Conservation (phyloP, 2,888 invertebrate species). For the Acheta domesticus region DNA sequence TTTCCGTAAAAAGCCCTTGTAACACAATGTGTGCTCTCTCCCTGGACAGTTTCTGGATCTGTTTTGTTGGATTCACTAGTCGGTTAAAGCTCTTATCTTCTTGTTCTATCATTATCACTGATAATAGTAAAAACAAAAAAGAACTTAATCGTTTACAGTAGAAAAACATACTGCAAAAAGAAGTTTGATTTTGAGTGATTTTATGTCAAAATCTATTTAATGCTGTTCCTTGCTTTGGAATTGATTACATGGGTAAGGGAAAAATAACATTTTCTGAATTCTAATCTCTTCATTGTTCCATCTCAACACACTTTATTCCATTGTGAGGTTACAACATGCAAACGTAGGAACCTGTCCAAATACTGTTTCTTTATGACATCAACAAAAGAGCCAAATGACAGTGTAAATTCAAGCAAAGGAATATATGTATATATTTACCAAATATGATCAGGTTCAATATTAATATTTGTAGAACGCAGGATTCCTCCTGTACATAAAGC, state of each 20-base stretch:
- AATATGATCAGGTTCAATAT: background rate
- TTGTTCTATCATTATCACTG: too few species aligned
- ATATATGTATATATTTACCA: background rate
- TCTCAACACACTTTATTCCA: conserved; percentile 11
- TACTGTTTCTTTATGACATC: background rate
- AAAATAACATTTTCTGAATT: background rate
- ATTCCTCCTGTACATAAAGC: background rate
- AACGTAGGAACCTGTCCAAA: background rate
- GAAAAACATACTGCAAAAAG: too few species aligned
- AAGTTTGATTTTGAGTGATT: too few species aligned
- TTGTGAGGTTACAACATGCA: background rate
- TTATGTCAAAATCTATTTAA: too few species aligned
- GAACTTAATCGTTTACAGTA: too few species aligned
- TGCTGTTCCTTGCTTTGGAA: too few species aligned
- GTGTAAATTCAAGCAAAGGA: background rate
- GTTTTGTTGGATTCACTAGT: too few species aligned
- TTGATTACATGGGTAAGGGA: background rate
- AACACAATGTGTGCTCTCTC: too few species aligned
- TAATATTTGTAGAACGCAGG: background rate
- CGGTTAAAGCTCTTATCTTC: too few species aligned
- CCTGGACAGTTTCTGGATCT: too few species aligned
- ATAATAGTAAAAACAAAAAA: too few species aligned
- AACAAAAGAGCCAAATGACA: background rate
- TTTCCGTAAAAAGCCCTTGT: too few species aligned
- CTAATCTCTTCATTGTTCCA: background rate